Conservation (phyloP, 1,140 invertebrate species). For the Drosophila pseudoobscura region DNA sequence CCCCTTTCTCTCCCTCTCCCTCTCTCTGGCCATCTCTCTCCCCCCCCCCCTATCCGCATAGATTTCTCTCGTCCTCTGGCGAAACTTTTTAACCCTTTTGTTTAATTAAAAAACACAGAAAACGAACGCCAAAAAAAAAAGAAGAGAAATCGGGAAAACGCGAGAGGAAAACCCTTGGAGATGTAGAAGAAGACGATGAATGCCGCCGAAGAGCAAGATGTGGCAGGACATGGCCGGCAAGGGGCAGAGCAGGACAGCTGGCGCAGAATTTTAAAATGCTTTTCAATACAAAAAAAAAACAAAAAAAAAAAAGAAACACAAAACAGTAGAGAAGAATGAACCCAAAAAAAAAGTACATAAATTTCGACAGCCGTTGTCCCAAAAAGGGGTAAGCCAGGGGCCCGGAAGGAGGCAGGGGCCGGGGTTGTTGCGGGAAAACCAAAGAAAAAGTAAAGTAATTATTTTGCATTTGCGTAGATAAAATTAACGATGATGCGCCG, state of each 20-base stretch:
- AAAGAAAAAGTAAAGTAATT: constrained; percentile 82
- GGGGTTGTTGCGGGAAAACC: constrained; percentile 37
- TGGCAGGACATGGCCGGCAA: neutral
- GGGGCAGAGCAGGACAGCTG: constrained; percentile 59
- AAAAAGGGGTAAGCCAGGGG: constrained; percentile 7
- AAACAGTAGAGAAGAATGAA: constrained; percentile 22
- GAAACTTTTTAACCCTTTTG: constrained; percentile 80
- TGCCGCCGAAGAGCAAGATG: constrained; percentile 5
- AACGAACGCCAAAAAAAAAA: constrained; percentile 48
- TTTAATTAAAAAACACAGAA: constrained; percentile 77
- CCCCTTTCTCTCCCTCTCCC: neutral
- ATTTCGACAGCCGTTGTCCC: constrained; percentile 66
- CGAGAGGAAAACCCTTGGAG: constrained; percentile 12
- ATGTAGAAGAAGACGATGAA: constrained; percentile 17
- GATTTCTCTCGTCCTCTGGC: constrained; percentile 43
- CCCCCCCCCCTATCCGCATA: constrained; percentile 24
- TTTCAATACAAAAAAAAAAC: constrained; percentile 64
- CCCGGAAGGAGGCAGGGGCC: too few species aligned
- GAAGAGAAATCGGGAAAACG: constrained; percentile 37
- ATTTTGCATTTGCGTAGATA: constrained; percentile 81
- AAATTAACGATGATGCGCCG: constrained; percentile 75
- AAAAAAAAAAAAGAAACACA: neutral
- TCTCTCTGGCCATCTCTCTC: neutral
- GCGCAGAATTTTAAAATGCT: constrained; percentile 75
- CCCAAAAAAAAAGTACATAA: constrained; percentile 63